Conservation (phyloP, 2,797 vertebrate species). For the Gallinago solitaria region DNA sequence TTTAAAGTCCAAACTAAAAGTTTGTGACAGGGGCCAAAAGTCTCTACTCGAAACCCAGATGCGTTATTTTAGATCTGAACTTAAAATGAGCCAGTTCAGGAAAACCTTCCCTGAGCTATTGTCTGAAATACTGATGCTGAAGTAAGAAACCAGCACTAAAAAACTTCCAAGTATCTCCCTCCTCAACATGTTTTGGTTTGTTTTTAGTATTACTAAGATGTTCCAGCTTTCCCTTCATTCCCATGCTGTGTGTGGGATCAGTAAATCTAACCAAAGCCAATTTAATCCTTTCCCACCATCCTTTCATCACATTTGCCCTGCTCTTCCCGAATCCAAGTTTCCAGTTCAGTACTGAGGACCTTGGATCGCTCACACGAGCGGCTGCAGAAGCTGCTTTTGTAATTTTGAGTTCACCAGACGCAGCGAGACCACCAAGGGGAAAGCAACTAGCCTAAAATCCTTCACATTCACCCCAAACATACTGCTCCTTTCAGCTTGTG, state of each 20-base stretch:
- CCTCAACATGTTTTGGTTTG: neutral
- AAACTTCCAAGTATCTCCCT: neutral
- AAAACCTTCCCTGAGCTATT: neutral
- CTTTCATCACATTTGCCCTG: neutral
- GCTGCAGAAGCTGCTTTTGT: neutral
- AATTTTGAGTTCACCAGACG: rapidly evolving
- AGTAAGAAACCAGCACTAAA: neutral
- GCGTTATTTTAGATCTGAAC: neutral
- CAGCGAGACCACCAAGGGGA: rapidly evolving
- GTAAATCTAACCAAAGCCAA: neutral
- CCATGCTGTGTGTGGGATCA: neutral
- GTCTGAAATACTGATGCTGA: neutral
- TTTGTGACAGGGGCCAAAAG: neutral
- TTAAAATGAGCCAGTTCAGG: neutral
- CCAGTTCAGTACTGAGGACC: neutral
- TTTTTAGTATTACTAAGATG: neutral
- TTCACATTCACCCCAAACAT: neutral
- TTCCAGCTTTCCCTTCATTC: neutral
- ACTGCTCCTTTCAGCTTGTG: neutral
- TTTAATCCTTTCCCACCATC: neutral
- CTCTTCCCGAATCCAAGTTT: neutral
- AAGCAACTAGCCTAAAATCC: neutral
- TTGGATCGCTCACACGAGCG: rapidly evolving
- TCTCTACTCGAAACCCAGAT: neutral
- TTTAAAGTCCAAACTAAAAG: neutral